These are phyloP conservation scores for Sisor rabdophorus DNA, from an alignment of 2,113 vertebrate genomes.

Conservation along the genomic window DNA sequence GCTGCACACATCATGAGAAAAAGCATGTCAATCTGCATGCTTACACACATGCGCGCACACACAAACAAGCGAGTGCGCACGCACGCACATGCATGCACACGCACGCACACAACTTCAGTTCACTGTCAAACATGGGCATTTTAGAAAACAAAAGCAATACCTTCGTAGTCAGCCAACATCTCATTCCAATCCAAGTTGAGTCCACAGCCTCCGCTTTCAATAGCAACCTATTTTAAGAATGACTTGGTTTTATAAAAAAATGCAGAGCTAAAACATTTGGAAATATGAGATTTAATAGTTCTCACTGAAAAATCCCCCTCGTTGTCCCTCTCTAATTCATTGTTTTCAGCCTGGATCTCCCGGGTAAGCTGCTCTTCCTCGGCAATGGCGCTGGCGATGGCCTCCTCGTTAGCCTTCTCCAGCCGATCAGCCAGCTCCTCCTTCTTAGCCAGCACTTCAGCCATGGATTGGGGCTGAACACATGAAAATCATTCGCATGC, in stretches of 20 bases:
- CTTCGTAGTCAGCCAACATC: slow-evolving; percentile 94
- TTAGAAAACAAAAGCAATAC: slow-evolving; percentile 60
- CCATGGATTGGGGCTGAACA: slow-evolving; percentile 85
- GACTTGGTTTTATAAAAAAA: background rate
- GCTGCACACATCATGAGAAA: slow-evolving; percentile 62
- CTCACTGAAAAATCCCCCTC: slow-evolving; percentile 93
- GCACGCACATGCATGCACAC: background rate
- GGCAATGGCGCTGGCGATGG: slow-evolving; percentile 96
- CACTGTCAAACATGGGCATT: background rate
- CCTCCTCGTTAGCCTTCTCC: slow-evolving; percentile 96
- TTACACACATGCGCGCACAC: background rate
- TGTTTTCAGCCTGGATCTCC: slow-evolving; percentile 95
- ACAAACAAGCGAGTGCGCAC: too few species aligned
- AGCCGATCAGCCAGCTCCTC: slow-evolving; percentile 94
- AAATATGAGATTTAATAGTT: background rate
- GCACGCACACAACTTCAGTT: too few species aligned
- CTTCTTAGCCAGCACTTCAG: slow-evolving; percentile 96
- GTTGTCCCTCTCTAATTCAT: slow-evolving; percentile 88
- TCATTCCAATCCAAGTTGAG: slow-evolving; percentile 92
- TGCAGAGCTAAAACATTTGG: background rate
- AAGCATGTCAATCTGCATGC: background rate
- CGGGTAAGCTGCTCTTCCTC: slow-evolving; percentile 95
- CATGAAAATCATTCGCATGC: slow-evolving; percentile 45
- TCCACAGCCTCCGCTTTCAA: slow-evolving; percentile 80
- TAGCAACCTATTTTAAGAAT: slow-evolving; percentile 69